Percentiles rank a stretch among this genome's conserved stretches.
Conservation (phyloP, 2,797 vertebrate species). For the Pteronotus mesoamericanus region DNA sequence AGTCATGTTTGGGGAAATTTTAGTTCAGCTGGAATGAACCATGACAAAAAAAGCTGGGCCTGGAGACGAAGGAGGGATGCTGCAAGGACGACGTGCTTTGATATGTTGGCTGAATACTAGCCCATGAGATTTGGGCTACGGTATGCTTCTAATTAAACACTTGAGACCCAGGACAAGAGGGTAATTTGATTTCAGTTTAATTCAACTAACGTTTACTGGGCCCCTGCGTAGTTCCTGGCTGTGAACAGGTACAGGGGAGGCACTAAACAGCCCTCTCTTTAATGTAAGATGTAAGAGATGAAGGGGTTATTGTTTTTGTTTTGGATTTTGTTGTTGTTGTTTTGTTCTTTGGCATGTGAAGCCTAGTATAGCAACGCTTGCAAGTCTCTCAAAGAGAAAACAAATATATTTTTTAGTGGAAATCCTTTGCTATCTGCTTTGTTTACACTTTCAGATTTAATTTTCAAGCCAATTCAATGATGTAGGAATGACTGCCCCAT, state of each 20-base stretch:
- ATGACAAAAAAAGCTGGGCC: conserved; percentile 59
- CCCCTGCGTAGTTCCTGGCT: not conserved
- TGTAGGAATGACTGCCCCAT: not conserved
- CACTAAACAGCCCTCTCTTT: not conserved
- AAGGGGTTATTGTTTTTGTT: not conserved
- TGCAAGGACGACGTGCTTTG: conserved; percentile 30
- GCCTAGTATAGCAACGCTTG: not conserved
- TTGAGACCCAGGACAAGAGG: not conserved
- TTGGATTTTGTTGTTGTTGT: not conserved
- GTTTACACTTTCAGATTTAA: not conserved
- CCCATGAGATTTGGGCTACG: not conserved
- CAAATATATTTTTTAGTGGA: not conserved
- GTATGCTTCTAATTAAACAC: conserved; percentile 14
- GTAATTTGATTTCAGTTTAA: conserved; percentile 46
- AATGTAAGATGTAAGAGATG: not conserved
- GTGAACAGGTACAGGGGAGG: not conserved
- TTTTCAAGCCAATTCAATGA: conserved; percentile 6
- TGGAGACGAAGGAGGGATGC: not conserved
- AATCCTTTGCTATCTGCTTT: not conserved
- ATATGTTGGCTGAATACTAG: not conserved
- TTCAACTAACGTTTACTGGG: conserved; percentile 18
- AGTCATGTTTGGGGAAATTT: conserved; percentile 66
- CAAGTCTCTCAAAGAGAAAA: not conserved
- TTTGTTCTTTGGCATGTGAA: not conserved
- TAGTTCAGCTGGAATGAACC: conserved; percentile 70